Evolutionary conservation across 2,113 vertebrate species (phyloP), one percentile per base, ranked within the genome.

Genomic region (Clinocottus analis): DNA sequence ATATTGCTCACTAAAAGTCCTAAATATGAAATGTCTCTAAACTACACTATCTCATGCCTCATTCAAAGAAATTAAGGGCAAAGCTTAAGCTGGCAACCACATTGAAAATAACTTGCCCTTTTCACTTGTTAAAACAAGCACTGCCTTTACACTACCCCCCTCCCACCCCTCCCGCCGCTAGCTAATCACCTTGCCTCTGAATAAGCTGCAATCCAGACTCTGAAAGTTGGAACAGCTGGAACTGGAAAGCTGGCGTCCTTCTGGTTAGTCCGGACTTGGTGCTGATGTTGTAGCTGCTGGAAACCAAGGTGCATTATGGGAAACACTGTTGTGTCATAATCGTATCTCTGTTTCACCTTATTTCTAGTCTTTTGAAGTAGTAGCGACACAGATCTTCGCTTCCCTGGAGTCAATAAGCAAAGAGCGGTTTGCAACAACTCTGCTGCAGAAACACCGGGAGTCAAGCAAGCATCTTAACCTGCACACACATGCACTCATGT

Each of bases 181-280:
- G 1, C 25, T 21, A 65, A 80, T 60, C 61, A 31, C 14, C 0
- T 49, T 73, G 23, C 39, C 37, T 49, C 53, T 70, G 64, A 37
- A 63, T 56, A 82, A 82, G 65, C 72, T 75, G 65, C 23, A 49
- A 49, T 58, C 39, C 45, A 37, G n/a, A 49, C 59, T 39, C 16
- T 19, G 14, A 64, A 59, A 71, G 72, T 56, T 56, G 21, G 56
- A 25, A 63, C 4, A 33, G 12, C 21, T 68, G 16, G 10, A 60
- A 59, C 33, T 17, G 53, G 47, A 75, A 66, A 59, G 64, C n/a
- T 60, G 47, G 7, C 43, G 21, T 31, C 27, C 21, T 53, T 39
- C 17, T 73, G 39, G 39, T 17, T 33, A 29, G 60, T 64, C 60
- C 63, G 31, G 21, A 14, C 9, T 53, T 27, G 10, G 19, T 39